These are phyloP conservation scores for Tetrapedia diversipes DNA, from an alignment of 2,888 invertebrate genomes.

Conservation along the genomic window DNA sequence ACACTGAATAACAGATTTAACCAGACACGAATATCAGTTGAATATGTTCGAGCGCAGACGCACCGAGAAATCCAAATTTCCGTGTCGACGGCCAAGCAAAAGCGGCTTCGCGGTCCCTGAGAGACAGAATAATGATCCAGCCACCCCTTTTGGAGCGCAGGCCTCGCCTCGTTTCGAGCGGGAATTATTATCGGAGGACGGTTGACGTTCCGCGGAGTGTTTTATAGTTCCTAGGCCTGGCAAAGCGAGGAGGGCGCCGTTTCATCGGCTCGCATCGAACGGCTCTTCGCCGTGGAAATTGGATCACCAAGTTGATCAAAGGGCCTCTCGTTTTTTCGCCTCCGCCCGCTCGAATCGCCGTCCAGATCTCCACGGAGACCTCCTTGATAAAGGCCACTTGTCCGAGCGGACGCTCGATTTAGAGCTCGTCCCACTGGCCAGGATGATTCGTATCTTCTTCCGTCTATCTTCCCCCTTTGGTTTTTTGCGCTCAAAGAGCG, in stretches of 20 bases:
- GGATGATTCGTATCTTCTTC: not conserved
- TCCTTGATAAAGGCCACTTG: slow-evolving; percentile 37
- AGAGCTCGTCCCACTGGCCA: slow-evolving; percentile 10
- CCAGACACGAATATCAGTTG: not conserved
- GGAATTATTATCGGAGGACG: slow-evolving; percentile 48
- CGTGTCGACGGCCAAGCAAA: not conserved
- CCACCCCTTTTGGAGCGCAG: slow-evolving; percentile 16
- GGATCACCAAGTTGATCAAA: slow-evolving; percentile 57
- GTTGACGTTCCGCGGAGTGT: slow-evolving; percentile 47
- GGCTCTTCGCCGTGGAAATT: slow-evolving; percentile 51
- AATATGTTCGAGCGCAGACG: no score
- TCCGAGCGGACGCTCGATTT: slow-evolving; percentile 16
- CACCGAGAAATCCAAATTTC: slow-evolving; percentile 16
- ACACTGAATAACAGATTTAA: no score
- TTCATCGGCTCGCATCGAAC: slow-evolving; percentile 50
- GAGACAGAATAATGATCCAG: slow-evolving; percentile 47
- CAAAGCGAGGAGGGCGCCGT: slow-evolving; percentile 30
- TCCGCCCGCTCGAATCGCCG: slow-evolving; percentile 41
- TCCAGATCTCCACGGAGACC: slow-evolving; percentile 22
- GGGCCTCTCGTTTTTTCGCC: slow-evolving; percentile 45
- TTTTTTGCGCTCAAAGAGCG: not conserved
- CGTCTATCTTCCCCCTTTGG: no score
- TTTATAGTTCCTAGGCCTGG: slow-evolving; percentile 46
- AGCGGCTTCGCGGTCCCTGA: not conserved
- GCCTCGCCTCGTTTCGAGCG: slow-evolving; percentile 32